phyloP scores from a whole-genome alignment of 2,113 vertebrate species.

The Bucco capensis region DNA sequence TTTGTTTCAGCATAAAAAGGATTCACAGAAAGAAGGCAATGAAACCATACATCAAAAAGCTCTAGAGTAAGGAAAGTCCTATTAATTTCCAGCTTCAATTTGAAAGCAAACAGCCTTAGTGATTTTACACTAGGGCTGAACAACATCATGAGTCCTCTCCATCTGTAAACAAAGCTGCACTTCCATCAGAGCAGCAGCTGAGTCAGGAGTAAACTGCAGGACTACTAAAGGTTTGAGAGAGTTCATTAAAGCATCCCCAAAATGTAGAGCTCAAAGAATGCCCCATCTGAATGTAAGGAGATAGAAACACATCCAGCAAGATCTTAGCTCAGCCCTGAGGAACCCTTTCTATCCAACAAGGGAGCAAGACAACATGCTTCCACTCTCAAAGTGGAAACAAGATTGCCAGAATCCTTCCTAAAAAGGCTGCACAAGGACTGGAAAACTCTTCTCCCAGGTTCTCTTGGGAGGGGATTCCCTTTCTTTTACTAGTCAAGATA shows the following conservation, averaged over 20 bases:
- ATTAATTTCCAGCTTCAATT: neutral
- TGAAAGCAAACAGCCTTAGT: neutral
- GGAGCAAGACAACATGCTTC: neutral
- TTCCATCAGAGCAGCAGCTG: neutral
- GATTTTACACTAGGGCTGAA: neutral
- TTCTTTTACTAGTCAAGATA: neutral
- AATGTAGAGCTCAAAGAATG: neutral
- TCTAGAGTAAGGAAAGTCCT: neutral
- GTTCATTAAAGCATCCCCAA: neutral
- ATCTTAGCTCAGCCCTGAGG: too few species aligned
- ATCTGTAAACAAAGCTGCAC: neutral
- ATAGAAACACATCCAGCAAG: slow-evolving; percentile 4
- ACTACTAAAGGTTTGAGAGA: neutral
- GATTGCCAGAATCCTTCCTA: neutral
- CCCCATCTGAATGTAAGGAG: neutral
- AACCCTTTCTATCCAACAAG: too few species aligned
- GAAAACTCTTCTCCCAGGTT: neutral
- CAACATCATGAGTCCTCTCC: neutral
- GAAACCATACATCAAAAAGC: neutral
- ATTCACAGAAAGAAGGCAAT: neutral
- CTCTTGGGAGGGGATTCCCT: neutral
- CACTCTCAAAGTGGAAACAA: neutral
- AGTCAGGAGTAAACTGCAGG: neutral
- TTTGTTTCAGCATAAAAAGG: neutral
- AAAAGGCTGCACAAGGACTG: neutral